A percentile compares a stretch with the other conserved stretches of the same genome.
These are phyloP conservation scores for Callipepla squamata DNA, from an alignment of 2,113 vertebrate genomes.

Conservation along the genomic window DNA sequence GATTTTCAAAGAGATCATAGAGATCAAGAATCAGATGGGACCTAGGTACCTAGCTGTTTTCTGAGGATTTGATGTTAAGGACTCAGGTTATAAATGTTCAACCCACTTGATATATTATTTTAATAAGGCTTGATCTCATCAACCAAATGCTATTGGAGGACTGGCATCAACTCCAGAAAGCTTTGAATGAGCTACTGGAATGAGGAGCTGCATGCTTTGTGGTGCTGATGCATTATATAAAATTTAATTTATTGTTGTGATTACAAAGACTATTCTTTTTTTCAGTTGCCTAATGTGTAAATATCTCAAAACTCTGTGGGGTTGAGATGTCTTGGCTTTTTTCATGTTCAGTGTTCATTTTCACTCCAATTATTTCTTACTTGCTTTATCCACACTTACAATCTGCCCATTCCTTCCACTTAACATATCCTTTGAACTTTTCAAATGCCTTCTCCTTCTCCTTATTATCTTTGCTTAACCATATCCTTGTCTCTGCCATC, in stretches of 20 bases:
- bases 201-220: background rate
- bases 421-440: conserved; percentile 69
- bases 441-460: conserved; percentile 53
- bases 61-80: background rate
- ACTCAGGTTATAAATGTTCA: background rate
- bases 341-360: conserved; percentile 51
- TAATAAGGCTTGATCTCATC: background rate
- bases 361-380: conserved; percentile 61
- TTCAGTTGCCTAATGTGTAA: conserved; percentile 46
- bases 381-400: conserved; percentile 43
- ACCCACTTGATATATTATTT: conserved; percentile 18
- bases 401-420: conserved; percentile 40
- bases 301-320: conserved; percentile 50
- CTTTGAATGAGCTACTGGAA: background rate
- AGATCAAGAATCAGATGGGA: background rate
- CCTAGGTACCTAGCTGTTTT: background rate
- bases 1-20: background rate
- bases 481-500: conserved; percentile 34
- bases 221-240: background rate
- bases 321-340: conserved; percentile 39
- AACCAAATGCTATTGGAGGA: background rate
- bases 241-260: background rate
- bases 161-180: background rate
- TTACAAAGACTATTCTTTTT: conserved; percentile 20
- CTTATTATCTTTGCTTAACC: conserved; percentile 50